Percentiles rank a stretch among this genome's conserved stretches.
Conservation (phyloP, 2,113 vertebrate species). For the Perca flavescens region DNA sequence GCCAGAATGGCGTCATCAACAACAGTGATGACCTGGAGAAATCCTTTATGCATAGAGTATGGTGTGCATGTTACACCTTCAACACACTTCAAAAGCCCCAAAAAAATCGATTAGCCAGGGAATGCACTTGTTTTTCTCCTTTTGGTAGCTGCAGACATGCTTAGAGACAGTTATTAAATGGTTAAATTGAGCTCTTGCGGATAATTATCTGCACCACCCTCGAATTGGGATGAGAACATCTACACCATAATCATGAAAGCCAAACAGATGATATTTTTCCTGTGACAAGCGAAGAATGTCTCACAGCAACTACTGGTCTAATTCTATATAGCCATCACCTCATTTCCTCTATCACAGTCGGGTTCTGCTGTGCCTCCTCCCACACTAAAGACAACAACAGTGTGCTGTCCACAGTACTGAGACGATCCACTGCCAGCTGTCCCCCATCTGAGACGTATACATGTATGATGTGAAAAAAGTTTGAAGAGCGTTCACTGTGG, state of each 20-base stretch:
- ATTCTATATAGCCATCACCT: constrained; percentile 44
- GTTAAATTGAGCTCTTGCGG: constrained; percentile 36
- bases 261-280: constrained; percentile 46
- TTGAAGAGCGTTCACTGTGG: constrained; percentile 4
- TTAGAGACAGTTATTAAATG: constrained; percentile 38
- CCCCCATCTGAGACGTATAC: constrained; percentile 48
- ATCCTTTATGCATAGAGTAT: constrained; percentile 56
- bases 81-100: constrained; percentile 48
- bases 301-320: constrained; percentile 48
- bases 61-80: constrained; percentile 39
- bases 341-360: constrained; percentile 50
- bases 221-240: constrained; percentile 37
- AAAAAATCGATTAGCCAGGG: constrained; percentile 4
- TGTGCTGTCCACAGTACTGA: constrained; percentile 42
- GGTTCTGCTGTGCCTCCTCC: constrained; percentile 50
- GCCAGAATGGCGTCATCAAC: constrained; percentile 60
- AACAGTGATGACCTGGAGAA: constrained; percentile 38
- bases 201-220: constrained; percentile 46
- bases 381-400: constrained; percentile 49
- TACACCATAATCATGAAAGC: constrained; percentile 42
- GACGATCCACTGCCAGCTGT: constrained; percentile 56
- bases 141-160: constrained; percentile 5
- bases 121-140: constrained; percentile 29
- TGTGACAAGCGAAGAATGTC: constrained; percentile 40
- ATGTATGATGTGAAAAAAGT: constrained; percentile 36